Percentiles rank a stretch among this genome's conserved stretches.
Evolutionary conservation across 2,888 invertebrate species (phyloP).

Genomic region (Meganola albula): DNA sequence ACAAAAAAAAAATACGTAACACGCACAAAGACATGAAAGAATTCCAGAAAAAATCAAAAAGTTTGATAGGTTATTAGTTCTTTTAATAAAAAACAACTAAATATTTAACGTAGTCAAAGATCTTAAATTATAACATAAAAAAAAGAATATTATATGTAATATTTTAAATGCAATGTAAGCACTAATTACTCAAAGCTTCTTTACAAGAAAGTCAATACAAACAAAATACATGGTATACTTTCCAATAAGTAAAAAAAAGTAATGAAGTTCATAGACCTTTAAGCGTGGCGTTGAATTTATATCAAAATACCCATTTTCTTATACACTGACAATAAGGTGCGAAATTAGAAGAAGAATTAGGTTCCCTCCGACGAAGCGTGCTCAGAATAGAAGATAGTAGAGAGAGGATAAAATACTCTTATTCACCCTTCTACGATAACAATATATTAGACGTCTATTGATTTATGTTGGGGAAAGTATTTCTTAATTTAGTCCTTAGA

Average conservation of each 20-base stretch:
- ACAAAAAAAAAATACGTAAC: no score
- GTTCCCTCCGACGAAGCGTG: conserved; percentile 62
- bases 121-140: no score
- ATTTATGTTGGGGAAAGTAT: conserved; percentile 47
- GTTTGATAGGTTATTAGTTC: no score
- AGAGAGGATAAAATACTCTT: conserved; percentile 25
- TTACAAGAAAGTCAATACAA: no score
- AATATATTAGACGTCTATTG: conserved; percentile 42
- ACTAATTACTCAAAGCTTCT: no score
- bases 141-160: no score
- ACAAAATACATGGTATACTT: no score
- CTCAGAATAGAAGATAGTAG: conserved; percentile 51
- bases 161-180: no score
- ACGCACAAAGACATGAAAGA: no score
- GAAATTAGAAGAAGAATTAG: conserved; percentile 75
- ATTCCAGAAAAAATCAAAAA: no score
- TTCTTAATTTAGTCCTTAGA: conserved; percentile 44
- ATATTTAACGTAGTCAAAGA: no score
- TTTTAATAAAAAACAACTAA: no score
- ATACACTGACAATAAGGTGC: conserved; percentile 69
- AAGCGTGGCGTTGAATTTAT: conserved; percentile 43
- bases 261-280: conserved; percentile 33
- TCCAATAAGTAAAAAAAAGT: conserved; percentile 17
- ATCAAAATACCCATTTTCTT: conserved; percentile 63
- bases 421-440: conserved; percentile 33